Evolutionary conservation across 2,113 vertebrate genomes (phyloP), one percentile per base, ranked within the genome.

Genomic region (Raphicerus campestris): DNA sequence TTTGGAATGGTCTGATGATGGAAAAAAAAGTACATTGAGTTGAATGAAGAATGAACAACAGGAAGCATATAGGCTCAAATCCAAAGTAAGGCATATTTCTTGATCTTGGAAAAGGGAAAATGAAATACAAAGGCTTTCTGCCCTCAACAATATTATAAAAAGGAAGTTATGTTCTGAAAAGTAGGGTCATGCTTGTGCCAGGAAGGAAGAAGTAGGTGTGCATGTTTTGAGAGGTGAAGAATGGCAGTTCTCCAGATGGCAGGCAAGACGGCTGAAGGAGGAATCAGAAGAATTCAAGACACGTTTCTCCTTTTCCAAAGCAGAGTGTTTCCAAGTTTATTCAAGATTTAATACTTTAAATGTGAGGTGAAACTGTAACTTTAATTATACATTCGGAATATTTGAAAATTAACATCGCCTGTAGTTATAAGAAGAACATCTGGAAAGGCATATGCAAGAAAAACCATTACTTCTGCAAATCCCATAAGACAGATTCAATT

Each of bases 281-380:
- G 94, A 97, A 98, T 97, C 96, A 81, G 77, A 98, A 93, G 93
- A 97, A 98, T 98, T 97, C 82, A 83, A 97, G 92, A 96, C 97
- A 98, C 87, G 70, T 97, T 98, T 97, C 95, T 97, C 95, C 28
- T 83, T 98, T 97, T 98, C 98, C 98, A 24, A 96, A 0, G 93
- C 56, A 98, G 96, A 89, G 87, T 97, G 96, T 92, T n/a, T 89
- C 97, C 97, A 98, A 97, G 96, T 92, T 98, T 98, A 97, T 97
- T 98, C 97, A 97, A 97, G 93, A 98, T 98, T 98, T 98, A 98
- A 97, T 98, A 98, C 97, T 98, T 98, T 97, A 98, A 98, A 97
- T 90, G 92, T 96, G 97, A 97, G 86, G 93, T 94, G 94, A 98
- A 97, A 97, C 97, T 92, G 75, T 96, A 98, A 97, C 97, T 98